Evolutionary conservation across 2,888 invertebrate species (phyloP).

Genomic region (Hydroisotoma schaefferi): DNA sequence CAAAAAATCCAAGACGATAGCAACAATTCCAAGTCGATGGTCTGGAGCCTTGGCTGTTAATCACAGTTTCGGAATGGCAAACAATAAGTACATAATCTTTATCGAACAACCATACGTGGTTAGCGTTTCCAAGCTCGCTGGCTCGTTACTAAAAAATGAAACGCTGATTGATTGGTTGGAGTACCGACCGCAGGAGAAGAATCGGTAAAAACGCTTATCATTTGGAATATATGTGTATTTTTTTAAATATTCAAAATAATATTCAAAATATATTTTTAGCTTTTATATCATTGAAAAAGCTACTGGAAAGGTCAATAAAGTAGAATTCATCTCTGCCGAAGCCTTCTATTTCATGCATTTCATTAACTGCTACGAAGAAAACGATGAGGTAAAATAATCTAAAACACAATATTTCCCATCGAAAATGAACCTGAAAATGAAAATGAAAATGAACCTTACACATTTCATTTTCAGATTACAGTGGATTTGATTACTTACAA

Average conservation of each 20-base stretch:
- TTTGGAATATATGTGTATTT: too few species aligned
- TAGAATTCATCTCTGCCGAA: constrained; percentile 52
- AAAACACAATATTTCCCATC: neutral
- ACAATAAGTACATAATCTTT: constrained; percentile 56
- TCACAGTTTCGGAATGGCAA: constrained; percentile 58
- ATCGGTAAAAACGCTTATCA: too few species aligned
- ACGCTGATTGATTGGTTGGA: constrained; percentile 52
- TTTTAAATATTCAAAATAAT: too few species aligned
- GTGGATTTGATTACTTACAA: constrained; percentile 52
- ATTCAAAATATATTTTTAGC: too few species aligned
- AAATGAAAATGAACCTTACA: too few species aligned
- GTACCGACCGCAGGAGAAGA: constrained; percentile 52
- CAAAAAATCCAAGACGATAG: constrained; percentile 50
- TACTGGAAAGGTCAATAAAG: constrained; percentile 52
- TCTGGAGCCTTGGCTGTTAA: constrained; percentile 53
- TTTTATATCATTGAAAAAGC: constrained; percentile 53
- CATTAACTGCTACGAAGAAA: constrained; percentile 57
- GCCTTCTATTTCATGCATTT: constrained; percentile 58
- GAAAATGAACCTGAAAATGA: too few species aligned
- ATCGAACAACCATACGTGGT: constrained; percentile 56
- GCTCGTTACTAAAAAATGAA: constrained; percentile 51
- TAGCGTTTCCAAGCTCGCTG: constrained; percentile 53
- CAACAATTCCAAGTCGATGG: constrained; percentile 50
- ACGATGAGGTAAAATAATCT: constrained; percentile 40
- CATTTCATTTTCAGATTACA: constrained; percentile 47